Evolutionary conservation across 92 coral and sea anemone genomes (phyloP).

Genomic region (Muricea muricata): DNA sequence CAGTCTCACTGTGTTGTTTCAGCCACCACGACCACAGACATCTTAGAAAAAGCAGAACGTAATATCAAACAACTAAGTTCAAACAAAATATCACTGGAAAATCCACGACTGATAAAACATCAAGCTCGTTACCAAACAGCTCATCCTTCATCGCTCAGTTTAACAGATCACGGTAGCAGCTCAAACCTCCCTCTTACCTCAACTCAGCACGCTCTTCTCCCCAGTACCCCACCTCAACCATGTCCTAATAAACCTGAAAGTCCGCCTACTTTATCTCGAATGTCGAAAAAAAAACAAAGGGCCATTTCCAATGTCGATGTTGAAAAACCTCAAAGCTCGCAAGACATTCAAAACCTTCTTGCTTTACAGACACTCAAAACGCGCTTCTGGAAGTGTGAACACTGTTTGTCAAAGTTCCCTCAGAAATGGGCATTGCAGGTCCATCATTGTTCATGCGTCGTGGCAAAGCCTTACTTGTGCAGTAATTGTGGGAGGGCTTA

Average conservation of each 20-base stretch:
- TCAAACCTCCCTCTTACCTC: not conserved
- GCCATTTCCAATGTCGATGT: not conserved
- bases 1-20: not conserved
- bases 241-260: not conserved
- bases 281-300: not conserved
- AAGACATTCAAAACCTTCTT: not conserved
- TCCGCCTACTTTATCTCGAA: not conserved
- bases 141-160: not conserved
- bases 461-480: conserved; percentile 77
- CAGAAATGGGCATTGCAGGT: conserved; percentile 76
- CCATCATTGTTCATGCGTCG: conserved; percentile 74
- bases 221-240: not conserved
- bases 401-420: conserved; percentile 73
- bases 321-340: not conserved
- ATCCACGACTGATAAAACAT: not conserved
- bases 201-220: not conserved
- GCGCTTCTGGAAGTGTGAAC: conserved; percentile 74
- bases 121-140: not conserved
- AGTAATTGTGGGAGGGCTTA: conserved; percentile 77
- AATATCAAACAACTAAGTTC: not conserved
- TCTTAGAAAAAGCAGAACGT: not conserved
- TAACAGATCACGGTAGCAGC: not conserved
- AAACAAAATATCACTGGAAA: not conserved
- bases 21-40: not conserved
- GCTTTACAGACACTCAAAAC: not conserved